Conservation (phyloP, 2,113 vertebrate genomes). For the Phalacrocorax carbo region DNA sequence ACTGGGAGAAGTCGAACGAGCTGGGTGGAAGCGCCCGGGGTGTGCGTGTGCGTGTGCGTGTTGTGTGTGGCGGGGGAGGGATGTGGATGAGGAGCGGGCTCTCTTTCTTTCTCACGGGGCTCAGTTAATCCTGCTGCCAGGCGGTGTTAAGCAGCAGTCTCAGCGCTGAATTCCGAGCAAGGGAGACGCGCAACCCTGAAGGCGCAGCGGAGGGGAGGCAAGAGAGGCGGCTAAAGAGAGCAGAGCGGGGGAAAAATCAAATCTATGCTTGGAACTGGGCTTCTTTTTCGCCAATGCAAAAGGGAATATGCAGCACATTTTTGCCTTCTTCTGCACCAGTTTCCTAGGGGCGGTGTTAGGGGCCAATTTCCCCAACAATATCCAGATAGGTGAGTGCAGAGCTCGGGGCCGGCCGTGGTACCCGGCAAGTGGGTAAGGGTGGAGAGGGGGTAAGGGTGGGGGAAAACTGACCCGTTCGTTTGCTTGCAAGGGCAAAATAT, state of each 20-base stretch:
- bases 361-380: constrained; percentile 99
- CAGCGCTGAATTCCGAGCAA: constrained; percentile 69
- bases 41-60: constrained; percentile 6
- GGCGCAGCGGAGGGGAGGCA: constrained; percentile 54
- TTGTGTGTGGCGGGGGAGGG: constrained; percentile 61
- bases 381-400: constrained; percentile 94
- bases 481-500: not conserved
- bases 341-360: constrained; percentile 96
- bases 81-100: constrained; percentile 74
- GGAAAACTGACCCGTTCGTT: not conserved
- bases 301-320: constrained; percentile 98
- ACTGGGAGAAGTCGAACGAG: not conserved
- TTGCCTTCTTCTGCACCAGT: constrained; percentile 96
- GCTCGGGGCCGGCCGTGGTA: not conserved
- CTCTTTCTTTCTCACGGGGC: constrained; percentile 68
- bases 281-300: constrained; percentile 97
- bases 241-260: constrained; percentile 72
- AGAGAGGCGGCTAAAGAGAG: constrained; percentile 63
- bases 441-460: not conserved
- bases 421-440: not conserved
- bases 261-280: constrained; percentile 92
- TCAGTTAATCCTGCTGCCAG: constrained; percentile 80
- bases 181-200: constrained; percentile 56
- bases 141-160: constrained; percentile 79
- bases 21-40: not conserved